These are phyloP conservation scores for Hydrotaea cyrtoneurina DNA, from an alignment of 2,888 invertebrate genomes.

Conservation along the genomic window DNA sequence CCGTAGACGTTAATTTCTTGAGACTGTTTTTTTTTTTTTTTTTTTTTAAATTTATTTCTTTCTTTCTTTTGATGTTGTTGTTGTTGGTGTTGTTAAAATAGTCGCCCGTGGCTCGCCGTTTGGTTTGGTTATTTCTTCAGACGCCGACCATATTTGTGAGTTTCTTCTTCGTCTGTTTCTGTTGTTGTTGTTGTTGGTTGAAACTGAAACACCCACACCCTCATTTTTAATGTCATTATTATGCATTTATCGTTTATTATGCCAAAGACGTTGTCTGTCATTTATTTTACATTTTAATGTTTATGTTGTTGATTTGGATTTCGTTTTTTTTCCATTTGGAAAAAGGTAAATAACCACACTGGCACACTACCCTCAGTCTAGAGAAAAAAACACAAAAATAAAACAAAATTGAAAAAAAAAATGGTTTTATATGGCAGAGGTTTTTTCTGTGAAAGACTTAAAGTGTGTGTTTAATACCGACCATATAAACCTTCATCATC, in stretches of 20 bases:
- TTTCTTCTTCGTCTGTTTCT: background rate
- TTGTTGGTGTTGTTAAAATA: too few relatives aligned
- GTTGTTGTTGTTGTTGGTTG: background rate
- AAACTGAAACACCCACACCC: slow-evolving; percentile 54
- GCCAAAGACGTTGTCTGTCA: slow-evolving; percentile 41
- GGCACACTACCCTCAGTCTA: slow-evolving; percentile 7
- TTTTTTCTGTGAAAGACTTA: slow-evolving; percentile 27
- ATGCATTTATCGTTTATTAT: slow-evolving; percentile 49
- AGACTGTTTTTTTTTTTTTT: background rate
- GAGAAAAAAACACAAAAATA: too few relatives aligned
- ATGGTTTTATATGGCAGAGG: background rate
- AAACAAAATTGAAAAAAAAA: background rate
- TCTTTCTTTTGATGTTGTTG: too few relatives aligned
- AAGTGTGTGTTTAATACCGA: background rate
- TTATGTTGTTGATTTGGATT: background rate
- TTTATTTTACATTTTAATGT: slow-evolving; percentile 37
- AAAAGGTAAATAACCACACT: slow-evolving; percentile 25
- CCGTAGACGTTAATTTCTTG: background rate
- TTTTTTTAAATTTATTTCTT: background rate
- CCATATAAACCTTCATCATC: too few relatives aligned
- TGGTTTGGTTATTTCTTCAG: too few relatives aligned
- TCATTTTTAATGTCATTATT: slow-evolving; percentile 27
- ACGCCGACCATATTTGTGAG: too few relatives aligned
- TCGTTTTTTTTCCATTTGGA: background rate
- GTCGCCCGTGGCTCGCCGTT: too few relatives aligned